Evolutionary conservation across 2,888 invertebrate genomes (phyloP).

Genomic region (Heteromurus nitidus): DNA sequence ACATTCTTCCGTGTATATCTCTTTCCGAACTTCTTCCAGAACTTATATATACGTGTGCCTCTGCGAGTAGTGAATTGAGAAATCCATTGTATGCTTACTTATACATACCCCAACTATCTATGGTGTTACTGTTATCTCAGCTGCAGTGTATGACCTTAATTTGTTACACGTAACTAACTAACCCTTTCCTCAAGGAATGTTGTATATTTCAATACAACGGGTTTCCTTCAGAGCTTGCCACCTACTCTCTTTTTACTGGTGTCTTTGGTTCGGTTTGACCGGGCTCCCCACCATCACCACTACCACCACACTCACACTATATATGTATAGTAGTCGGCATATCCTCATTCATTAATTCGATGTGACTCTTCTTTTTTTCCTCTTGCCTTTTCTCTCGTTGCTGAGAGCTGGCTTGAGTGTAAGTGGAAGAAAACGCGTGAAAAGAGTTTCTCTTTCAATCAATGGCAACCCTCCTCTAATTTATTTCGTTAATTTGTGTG

Average conservation of each 20-base stretch:
- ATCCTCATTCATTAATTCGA: background rate
- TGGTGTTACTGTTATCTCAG: slow-evolving; percentile 51
- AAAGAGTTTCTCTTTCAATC: slow-evolving; percentile 41
- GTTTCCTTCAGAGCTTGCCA: too few species aligned
- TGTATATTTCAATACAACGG: too few species aligned
- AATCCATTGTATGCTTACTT: too few species aligned
- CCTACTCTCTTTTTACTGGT: too few species aligned
- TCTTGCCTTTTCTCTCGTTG: slow-evolving; percentile 11
- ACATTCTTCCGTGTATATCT: slow-evolving; percentile 26
- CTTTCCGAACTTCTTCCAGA: too few species aligned
- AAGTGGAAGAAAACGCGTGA: slow-evolving; percentile 32
- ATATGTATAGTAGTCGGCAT: background rate
- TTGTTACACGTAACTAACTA: slow-evolving; percentile 53
- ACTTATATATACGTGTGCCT: slow-evolving; percentile 11
- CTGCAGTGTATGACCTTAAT: slow-evolving; percentile 55
- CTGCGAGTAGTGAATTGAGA: background rate
- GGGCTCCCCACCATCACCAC: slow-evolving; percentile 37
- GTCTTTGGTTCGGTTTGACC: slow-evolving; percentile 35
- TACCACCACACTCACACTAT: slow-evolving; percentile 3
- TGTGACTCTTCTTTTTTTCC: background rate
- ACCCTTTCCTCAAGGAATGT: too few species aligned
- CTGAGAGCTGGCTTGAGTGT: too few species aligned
- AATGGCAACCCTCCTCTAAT: slow-evolving; percentile 43
- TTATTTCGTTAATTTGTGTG: slow-evolving; percentile 56
- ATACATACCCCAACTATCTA: slow-evolving; percentile 17